These are phyloP conservation scores for Agrochola lychnidis DNA, from an alignment of 2,888 invertebrate genomes.

Conservation along the genomic window DNA sequence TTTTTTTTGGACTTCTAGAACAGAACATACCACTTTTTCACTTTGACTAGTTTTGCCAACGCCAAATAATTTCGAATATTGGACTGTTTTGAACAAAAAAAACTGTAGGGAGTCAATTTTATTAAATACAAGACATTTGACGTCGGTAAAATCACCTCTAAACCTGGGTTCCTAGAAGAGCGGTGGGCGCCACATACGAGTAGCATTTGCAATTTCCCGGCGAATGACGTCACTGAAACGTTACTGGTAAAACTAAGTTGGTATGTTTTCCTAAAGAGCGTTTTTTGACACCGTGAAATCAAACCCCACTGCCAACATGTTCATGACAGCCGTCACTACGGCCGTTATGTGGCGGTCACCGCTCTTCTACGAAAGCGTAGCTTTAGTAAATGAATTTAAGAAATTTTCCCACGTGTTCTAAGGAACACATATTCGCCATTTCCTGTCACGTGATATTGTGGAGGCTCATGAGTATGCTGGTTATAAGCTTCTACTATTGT, in stretches of 20 bases:
- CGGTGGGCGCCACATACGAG: neutral
- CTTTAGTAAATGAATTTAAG: neutral
- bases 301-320: too few relatives aligned
- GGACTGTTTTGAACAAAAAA: neutral
- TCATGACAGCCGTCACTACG: neutral
- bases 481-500: slow-evolving; percentile 56
- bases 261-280: too few relatives aligned
- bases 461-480: slow-evolving; percentile 68
- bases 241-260: neutral
- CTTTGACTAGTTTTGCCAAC: neutral
- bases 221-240: neutral
- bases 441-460: slow-evolving; percentile 58
- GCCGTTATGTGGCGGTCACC: too few relatives aligned
- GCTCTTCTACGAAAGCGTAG: neutral
- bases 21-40: neutral
- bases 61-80: neutral
- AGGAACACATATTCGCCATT: slow-evolving; percentile 62
- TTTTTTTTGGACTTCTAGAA: neutral
- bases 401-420: slow-evolving; percentile 18
- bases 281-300: too few relatives aligned
- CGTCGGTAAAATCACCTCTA: neutral
- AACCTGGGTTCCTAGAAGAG: neutral
- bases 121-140: neutral
- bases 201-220: neutral
- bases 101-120: neutral